Evolutionary conservation across 37 sponge, comb jelly and placozoan species (phyloP).

Genomic region (Aphrocallistes beatrix): DNA sequence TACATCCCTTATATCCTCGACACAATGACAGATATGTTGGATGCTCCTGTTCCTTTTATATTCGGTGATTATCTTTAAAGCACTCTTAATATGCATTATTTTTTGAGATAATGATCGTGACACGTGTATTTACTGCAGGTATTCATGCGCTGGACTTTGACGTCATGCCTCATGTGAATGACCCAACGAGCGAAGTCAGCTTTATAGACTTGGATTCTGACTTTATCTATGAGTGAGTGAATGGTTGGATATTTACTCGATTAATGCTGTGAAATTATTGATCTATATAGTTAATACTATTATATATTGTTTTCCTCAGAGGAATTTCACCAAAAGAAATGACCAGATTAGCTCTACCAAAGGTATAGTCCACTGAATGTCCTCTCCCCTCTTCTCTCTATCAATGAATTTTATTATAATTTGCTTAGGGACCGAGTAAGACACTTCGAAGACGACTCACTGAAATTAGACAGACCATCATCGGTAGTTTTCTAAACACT

Average conservation of each 20-base stretch:
- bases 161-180: not conserved
- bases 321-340: conserved; percentile 6
- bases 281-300: not conserved
- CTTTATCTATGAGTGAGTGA: conserved; percentile 8
- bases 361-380: not conserved
- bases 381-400: not conserved
- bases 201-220: conserved; percentile 11
- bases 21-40: conserved; percentile 11
- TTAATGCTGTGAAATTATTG: no score
- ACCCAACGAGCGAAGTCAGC: conserved; percentile 7
- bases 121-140: not conserved
- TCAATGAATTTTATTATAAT: not conserved
- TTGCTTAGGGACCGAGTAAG: not conserved
- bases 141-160: not conserved
- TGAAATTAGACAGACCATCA: not conserved
- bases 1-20: conserved; percentile 9
- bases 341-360: conserved; percentile 5
- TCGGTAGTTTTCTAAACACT: not conserved
- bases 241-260: no score
- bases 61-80: not conserved
- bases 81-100: not conserved
- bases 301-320: not conserved
- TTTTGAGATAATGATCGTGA: not conserved
- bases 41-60: conserved; percentile 11
- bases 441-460: not conserved